Percentiles rank a stretch among this genome's conserved stretches.
Conservation (phyloP, 2,797 vertebrate genomes). For the Taeniopygia guttata region DNA sequence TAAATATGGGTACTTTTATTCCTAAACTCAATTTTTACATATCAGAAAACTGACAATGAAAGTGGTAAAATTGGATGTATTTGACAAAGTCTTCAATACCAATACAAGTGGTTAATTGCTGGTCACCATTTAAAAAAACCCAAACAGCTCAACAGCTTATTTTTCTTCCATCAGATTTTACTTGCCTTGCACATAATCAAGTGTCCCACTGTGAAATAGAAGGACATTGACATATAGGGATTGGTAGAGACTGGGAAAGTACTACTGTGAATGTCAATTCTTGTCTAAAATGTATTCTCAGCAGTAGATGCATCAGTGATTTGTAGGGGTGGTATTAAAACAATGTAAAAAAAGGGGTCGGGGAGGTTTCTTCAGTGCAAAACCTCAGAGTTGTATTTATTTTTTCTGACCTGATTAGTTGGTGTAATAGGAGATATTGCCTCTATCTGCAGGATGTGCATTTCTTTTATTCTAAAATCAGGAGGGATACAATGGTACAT, state of each 20-base stretch:
- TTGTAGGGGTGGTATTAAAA: background rate
- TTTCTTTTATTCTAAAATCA: background rate
- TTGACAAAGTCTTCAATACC: background rate
- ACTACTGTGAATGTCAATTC: background rate
- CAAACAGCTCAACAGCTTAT: background rate
- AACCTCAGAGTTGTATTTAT: background rate
- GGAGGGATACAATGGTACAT: background rate
- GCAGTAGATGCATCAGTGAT: background rate
- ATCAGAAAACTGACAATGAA: background rate
- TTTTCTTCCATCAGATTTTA: background rate
- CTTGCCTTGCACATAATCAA: background rate
- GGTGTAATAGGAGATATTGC: background rate
- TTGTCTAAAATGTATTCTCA: background rate
- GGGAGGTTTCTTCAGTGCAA: background rate
- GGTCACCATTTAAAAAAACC: rapidly evolving
- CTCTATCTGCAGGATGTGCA: background rate
- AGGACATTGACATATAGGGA: background rate
- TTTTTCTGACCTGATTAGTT: background rate
- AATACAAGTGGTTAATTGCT: background rate
- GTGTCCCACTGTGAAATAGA: background rate
- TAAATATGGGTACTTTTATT: background rate
- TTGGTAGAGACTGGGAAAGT: background rate
- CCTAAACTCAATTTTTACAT: background rate
- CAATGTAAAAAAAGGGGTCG: background rate
- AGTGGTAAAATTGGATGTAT: background rate